Evolutionary conservation across 2,113 vertebrate genomes (phyloP), one percentile per base, ranked within the genome.

Genomic region (Cepphus grylle): DNA sequence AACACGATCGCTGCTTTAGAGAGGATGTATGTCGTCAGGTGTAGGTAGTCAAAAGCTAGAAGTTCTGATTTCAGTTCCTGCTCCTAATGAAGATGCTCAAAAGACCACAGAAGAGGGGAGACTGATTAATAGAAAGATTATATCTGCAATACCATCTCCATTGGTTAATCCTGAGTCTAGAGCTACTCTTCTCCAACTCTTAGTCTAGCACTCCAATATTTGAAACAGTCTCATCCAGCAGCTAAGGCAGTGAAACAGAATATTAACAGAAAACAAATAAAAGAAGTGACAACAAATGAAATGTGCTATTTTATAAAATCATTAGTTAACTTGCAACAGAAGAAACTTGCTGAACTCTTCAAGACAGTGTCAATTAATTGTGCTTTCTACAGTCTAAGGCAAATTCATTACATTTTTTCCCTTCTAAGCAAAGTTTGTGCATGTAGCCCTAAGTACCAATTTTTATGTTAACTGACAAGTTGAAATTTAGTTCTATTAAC

Each of bases 1-100:
- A 86, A 74, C 1, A 9, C 1, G 36, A 61, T 52, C 13, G 9
- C 13, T 55, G 4, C 5, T 74, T 88, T 55, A 71, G 9, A 63
- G 21, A 80, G 15, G 8, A 40, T 4, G 2, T 10, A 34, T 3
- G 2, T 25, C 4, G 2, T 15, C 2, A 2, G 7, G 4, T 21
- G 2, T 27, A 58, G 5, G 15, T 9, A 87, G 36, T 29, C 55
- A 21, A 56, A 65, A 61, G 16, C 0, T 19, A 15, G 8, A 80
- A 83, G 15, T 27, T 73, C 15, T 6, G 3, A 50, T 66, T 82
- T 82, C 45, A 38, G 25, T 32, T 91, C 34, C 72, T 91, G 27
- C 19, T 66, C 40, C 36, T 47, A n/a, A 15, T 29, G 14, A 85
- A 62, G 21, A 30, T 58, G 4, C 3, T 53, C 34, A 45, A 38